Evolutionary conservation across 2,113 vertebrate genomes (phyloP), one percentile per base, ranked within the genome.

Genomic region (Podarcis raffonei): DNA sequence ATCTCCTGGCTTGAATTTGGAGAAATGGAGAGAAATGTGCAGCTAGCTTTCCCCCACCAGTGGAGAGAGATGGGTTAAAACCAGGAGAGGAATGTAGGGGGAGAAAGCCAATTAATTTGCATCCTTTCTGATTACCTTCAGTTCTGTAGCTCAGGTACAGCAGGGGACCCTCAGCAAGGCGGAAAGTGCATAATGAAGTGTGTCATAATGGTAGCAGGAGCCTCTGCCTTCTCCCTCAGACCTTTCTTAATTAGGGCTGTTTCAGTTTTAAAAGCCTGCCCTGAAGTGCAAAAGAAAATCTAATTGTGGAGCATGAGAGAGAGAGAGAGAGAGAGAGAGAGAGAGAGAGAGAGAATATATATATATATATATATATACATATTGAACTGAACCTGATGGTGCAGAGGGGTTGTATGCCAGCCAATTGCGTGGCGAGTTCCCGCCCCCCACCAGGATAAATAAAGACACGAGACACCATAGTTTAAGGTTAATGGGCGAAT

Each of bases 211-310:
- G 18, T 94, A 90, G 90, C 92, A 91, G 93, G 93, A 92, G 89
- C 90, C 91, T 75, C 77, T 91, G 71, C 90, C 1, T 89, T 93
- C 90, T 88, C 81, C 72, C 90, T 93, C 85, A 81, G 85, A 93
- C 89, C 91, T 5, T 25, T 92, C 93, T 92, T 95, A 92, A 95
- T 95, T 95, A 95, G 93, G 93, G 94, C 95, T 93, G 95, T 95
- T 94, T 94, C 85, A 72, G 90, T 92, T 95, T 92, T 86, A 74
- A 93, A 90, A 89, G 87, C 81, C 35, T 62, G 90, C 84, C 90
- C 89, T 75, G 69, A 75, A 92, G 91, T 83, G 83, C 76, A 37
- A 69, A 89, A 81, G 69, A 57, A 80, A 66, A 85, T 75, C 37
- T 0, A 5, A 37, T 59, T 15, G 12, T 25, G 27, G 53, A 30